A percentile compares a stretch with the other conserved stretches of the same genome.
Evolutionary conservation across 2,888 invertebrate species (phyloP).

Genomic region (Nephrotoma flavescens): DNA sequence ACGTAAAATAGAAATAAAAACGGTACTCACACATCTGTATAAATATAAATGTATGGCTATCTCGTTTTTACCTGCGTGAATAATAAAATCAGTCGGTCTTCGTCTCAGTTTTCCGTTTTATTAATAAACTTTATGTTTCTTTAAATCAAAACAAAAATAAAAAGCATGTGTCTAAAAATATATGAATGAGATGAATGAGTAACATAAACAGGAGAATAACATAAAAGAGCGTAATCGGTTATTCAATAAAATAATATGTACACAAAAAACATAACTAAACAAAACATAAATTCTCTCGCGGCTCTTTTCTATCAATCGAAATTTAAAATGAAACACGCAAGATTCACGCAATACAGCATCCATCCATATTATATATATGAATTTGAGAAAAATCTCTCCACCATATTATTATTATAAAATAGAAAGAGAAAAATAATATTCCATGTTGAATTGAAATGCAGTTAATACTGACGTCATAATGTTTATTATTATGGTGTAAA

Average conservation of each 20-base stretch:
- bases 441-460: not conserved
- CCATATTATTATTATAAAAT: not conserved
- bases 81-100: not conserved
- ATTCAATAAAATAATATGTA: not conserved
- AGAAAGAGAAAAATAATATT: not conserved
- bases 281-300: not conserved
- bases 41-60: not conserved
- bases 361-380: not conserved
- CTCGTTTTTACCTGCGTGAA: not conserved
- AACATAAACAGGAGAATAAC: not conserved
- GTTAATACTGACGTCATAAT: not conserved
- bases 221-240: not conserved
- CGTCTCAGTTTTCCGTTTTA: not conserved
- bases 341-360: not conserved
- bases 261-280: not conserved
- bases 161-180: not conserved
- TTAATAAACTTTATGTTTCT: not conserved
- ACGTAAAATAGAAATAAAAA: not conserved
- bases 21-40: not conserved
- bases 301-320: not conserved
- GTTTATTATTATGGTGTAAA: not conserved
- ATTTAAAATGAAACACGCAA: not conserved
- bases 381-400: not conserved
- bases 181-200: not conserved
- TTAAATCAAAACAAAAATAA: not conserved